These are phyloP conservation scores for Diarsia rubi DNA, from an alignment of 2,888 invertebrate genomes.

Conservation along the genomic window DNA sequence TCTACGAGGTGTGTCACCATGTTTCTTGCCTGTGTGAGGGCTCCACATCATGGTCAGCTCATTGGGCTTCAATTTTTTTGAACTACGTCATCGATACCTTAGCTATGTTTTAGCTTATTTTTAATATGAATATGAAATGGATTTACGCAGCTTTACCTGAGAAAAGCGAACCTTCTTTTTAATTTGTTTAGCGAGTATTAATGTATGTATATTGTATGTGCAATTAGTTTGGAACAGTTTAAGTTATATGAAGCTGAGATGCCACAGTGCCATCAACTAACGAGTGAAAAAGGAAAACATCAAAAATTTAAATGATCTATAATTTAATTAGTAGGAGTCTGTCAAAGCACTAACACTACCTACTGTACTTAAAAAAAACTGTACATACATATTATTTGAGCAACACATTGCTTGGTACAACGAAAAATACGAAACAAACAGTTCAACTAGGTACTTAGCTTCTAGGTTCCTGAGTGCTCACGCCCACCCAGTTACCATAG, in stretches of 20 bases:
- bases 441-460: background rate
- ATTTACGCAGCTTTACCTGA: too few relatives aligned
- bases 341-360: background rate
- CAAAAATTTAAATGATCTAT: background rate
- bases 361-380: background rate
- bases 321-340: background rate
- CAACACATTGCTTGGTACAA: background rate
- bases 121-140: background rate
- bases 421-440: background rate
- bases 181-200: too few relatives aligned
- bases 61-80: background rate
- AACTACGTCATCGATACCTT: background rate
- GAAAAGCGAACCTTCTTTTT: too few relatives aligned
- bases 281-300: background rate
- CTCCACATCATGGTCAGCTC: background rate
- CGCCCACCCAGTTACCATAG: background rate
- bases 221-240: background rate
- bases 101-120: background rate
- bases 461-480: conserved; percentile 5
- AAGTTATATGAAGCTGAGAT: background rate
- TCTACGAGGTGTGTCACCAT: too few relatives aligned
- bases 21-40: too few relatives aligned
- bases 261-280: too few relatives aligned
- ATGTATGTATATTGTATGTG: background rate
- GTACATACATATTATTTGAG: background rate